phyloP scores from a whole-genome alignment of 2,888 invertebrate species.

The Drosophila macrothrix region DNA sequence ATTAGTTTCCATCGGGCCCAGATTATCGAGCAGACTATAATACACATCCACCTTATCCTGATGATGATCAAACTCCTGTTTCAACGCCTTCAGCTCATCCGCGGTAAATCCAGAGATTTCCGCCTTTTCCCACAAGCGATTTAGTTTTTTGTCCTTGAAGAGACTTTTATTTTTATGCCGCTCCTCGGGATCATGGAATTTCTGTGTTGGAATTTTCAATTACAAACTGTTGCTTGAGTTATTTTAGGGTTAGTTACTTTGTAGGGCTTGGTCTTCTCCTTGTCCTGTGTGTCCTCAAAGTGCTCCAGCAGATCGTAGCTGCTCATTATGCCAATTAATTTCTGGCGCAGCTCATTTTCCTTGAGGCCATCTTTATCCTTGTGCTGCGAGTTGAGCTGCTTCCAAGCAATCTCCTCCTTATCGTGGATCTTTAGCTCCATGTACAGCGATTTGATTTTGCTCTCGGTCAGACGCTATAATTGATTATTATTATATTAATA shows the following conservation, averaged over 20 bases:
- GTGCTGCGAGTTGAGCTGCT: constrained; percentile 92
- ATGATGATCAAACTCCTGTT: constrained; percentile 96
- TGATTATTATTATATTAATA: background rate
- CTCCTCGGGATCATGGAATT: constrained; percentile 85
- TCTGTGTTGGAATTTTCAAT: constrained; percentile 54
- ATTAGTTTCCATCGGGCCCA: constrained; percentile 87
- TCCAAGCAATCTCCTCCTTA: constrained; percentile 94
- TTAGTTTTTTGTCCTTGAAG: constrained; percentile 95
- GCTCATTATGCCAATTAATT: constrained; percentile 92
- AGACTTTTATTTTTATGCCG: constrained; percentile 90
- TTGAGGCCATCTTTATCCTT: constrained; percentile 94
- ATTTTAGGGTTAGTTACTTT: constrained; percentile 59
- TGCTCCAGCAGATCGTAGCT: constrained; percentile 92
- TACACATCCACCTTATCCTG: constrained; percentile 97
- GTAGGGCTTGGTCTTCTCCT: constrained; percentile 84
- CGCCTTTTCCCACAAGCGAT: constrained; percentile 95
- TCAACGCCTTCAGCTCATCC: constrained; percentile 92
- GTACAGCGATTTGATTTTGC: constrained; percentile 93
- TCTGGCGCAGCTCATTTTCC: constrained; percentile 92
- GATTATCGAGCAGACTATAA: constrained; percentile 90
- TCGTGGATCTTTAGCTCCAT: constrained; percentile 96
- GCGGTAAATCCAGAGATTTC: constrained; percentile 94
- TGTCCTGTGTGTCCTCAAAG: constrained; percentile 89
- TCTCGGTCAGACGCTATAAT: constrained; percentile 90
- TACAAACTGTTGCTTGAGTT: constrained; percentile 13